These are phyloP conservation scores for Misgurnus anguillicaudatus DNA, from an alignment of 2,113 vertebrate species.

Conservation along the genomic window DNA sequence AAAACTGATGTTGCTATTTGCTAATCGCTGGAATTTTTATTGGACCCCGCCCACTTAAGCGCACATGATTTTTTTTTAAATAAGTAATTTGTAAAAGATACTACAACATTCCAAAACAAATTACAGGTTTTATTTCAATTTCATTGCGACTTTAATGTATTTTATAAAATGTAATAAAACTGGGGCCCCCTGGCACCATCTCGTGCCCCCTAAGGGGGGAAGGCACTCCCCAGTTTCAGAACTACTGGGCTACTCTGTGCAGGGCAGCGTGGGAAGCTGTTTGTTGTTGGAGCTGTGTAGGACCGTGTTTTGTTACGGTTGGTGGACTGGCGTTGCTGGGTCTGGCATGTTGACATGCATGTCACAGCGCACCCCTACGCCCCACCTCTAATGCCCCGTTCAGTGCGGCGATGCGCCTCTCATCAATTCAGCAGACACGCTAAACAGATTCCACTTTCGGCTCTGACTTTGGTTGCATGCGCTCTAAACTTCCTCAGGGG, in stretches of 20 bases:
- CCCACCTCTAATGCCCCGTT: conserved; percentile 21
- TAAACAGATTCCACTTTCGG: conserved; percentile 55
- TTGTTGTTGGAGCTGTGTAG: conserved; percentile 6
- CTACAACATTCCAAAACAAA: too few relatives aligned
- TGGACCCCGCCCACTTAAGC: too few relatives aligned
- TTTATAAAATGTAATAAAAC: too few relatives aligned
- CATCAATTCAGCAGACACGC: conserved; percentile 44
- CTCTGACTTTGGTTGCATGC: conserved; percentile 43
- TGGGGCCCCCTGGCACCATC: too few relatives aligned
- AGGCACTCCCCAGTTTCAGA: background rate
- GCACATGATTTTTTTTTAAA: too few relatives aligned
- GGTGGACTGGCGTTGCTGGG: conserved; percentile 19
- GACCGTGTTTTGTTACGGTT: conserved; percentile 26
- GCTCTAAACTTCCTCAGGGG: conserved; percentile 50
- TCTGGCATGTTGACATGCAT: conserved; percentile 31
- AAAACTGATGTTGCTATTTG: too few relatives aligned
- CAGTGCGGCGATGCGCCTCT: conserved; percentile 13
- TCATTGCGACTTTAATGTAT: too few relatives aligned
- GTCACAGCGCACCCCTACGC: background rate
- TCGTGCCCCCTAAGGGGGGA: too few relatives aligned
- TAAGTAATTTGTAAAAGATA: too few relatives aligned
- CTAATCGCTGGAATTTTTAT: too few relatives aligned
- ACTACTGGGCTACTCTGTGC: background rate
- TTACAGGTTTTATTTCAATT: too few relatives aligned
- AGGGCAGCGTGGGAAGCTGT: too few relatives aligned